Evolutionary conservation across 2,888 invertebrate genomes (phyloP), one percentile per base, ranked within the genome.

Genomic region (Cephus nigrinus): DNA sequence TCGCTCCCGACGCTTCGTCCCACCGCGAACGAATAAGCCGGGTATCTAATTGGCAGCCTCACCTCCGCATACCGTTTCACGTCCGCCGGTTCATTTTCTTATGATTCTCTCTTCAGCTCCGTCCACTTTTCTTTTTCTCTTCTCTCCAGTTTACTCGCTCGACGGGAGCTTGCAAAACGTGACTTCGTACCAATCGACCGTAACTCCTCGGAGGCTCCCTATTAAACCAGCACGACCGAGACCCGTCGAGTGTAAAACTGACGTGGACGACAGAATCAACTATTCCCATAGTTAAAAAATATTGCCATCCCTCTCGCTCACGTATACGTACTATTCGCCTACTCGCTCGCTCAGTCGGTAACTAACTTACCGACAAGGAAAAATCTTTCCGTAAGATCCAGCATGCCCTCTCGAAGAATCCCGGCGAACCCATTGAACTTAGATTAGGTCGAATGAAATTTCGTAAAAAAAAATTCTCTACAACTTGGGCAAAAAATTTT

Each of bases 401-500:
- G 40, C 40, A 0, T 15, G 40, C 15, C 40, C 40, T 15, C 12
- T 4, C 4, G 4, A 40, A 15, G 15, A 40, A 40, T 1, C 4
- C 40, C 12, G 4, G 15, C 4, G 11, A 36, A 15, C 4, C 15
- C 40, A 15, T 40, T 0, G 15, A 40, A 40, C 2, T 23, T 5
- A 23, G 23, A 5, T 40, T 15, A 40, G 40, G 15, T 40, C 40
- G 15, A 0, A 40, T 40, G 40, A 40, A 40, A 40, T 23, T 23
- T 4, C 23, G 1, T 5, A 12, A 35, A 35, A 15, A 5, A 40
- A 40, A 5, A 40, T 15, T 12, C 15, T 4, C 15, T 15, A 15
- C 4, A 1, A 40, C 23, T 15, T 5, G 0, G 1, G 1, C 0
- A 5, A 55, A 5, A 9, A 23, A 1, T 1, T 55, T 55, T 55